Evolutionary conservation across 1,140 invertebrate genomes (phyloP), one percentile per base, ranked within the genome.

Genomic region (Euura saliciscinereae): DNA sequence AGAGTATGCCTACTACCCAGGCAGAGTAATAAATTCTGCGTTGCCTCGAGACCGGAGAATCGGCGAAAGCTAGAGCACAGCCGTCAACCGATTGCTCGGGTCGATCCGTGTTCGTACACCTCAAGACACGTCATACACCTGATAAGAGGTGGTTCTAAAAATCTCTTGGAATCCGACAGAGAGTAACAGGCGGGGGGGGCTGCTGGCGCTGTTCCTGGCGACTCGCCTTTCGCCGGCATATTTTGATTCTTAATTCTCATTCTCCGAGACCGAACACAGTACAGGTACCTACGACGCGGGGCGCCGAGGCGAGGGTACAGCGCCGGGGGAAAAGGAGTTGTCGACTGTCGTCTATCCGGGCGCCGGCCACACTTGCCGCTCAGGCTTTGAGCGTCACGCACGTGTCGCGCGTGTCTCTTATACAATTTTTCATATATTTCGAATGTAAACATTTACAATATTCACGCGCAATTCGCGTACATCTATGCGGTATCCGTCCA

Each of bases 271-370:
- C 51, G 51, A 28, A 28, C 28, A 28, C 28, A 28, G 28, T 28
- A 28, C 28, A 28, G 28, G 28, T 28, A 28, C 28, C 28, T 28
- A 28, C 28, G 28, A 28, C 28, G 28, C 28, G 28, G 28, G 28
- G 28, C 28, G 51, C 51, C 13, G 51, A 3, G 10, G 51, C 51
- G 8, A n/a, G 8, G 10, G 51, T 4, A 11, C 8, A 8, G 10
- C 13, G 13, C 51, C 51, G 51, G 51, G 51, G 51, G 51, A 59
- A 59, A 59, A 59, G 51, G 51, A 59, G 51, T 59, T 59, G 51
- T 59, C 4, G 51, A 59, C 51, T 59, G 51, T n/a, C 51, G 51
- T 59, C 51, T 59, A 59, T 8, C 8, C 46, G 46, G 46, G 6
- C 46, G 46, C 11, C 46, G 6, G 51, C 51, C 51, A n/a, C 51